A percentile compares a stretch with the other conserved stretches of the same genome.
phyloP scores from a whole-genome alignment of 2,113 vertebrate species.

The Cercocebus atys region DNA sequence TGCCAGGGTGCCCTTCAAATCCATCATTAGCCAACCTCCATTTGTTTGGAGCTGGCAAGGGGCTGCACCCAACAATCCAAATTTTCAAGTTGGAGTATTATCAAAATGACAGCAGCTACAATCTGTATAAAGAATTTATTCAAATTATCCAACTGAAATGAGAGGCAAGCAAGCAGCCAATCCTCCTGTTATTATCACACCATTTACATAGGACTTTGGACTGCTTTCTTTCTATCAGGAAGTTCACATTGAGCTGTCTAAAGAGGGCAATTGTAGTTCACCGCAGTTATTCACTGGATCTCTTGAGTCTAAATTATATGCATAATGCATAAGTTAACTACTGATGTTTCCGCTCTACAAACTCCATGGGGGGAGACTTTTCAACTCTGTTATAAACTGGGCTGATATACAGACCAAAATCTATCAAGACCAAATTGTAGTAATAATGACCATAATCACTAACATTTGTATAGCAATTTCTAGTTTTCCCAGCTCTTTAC shows the following conservation, averaged over 20 bases:
- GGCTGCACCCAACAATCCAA: slow-evolving; percentile 55
- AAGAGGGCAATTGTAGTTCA: slow-evolving; percentile 51
- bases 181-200: slow-evolving; percentile 60
- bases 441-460: slow-evolving; percentile 63
- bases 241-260: slow-evolving; percentile 52
- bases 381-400: slow-evolving; percentile 58
- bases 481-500: slow-evolving; percentile 12
- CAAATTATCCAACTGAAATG: slow-evolving; percentile 69
- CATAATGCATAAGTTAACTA: slow-evolving; percentile 62
- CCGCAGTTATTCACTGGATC: slow-evolving; percentile 37
- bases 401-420: slow-evolving; percentile 42
- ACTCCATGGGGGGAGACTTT: slow-evolving; percentile 40
- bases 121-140: slow-evolving; percentile 73
- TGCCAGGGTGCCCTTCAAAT: slow-evolving; percentile 27
- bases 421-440: slow-evolving; percentile 51
- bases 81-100: slow-evolving; percentile 70
- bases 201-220: slow-evolving; percentile 52
- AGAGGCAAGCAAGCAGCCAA: slow-evolving; percentile 63
- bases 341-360: slow-evolving; percentile 52
- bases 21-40: slow-evolving; percentile 25
- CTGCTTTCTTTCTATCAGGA: slow-evolving; percentile 55
- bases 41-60: slow-evolving; percentile 69
- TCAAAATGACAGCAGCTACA: slow-evolving; percentile 74
- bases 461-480: slow-evolving; percentile 58
- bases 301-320: slow-evolving; percentile 63